Evolutionary conservation across 2,113 vertebrate genomes (phyloP).

Genomic region (Hyaena hyaena): DNA sequence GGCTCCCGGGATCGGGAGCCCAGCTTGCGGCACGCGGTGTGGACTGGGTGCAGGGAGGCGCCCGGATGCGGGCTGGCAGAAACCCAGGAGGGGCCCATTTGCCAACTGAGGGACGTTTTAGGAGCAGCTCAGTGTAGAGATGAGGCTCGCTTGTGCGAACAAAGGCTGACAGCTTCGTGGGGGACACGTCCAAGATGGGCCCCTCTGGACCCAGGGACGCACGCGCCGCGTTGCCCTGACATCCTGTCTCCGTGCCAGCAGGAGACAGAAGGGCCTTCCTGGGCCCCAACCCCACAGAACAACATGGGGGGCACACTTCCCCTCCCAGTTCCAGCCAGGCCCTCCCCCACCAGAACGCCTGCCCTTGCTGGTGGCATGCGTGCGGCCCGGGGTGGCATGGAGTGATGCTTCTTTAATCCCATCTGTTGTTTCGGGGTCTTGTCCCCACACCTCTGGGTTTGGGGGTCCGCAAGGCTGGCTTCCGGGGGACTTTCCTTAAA

Average conservation of each 20-base stretch:
- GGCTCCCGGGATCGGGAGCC: background rate
- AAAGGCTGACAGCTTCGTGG: rapidly evolving
- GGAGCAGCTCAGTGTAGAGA: background rate
- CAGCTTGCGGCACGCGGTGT: background rate
- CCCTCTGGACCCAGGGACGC: background rate
- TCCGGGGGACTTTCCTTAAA: background rate
- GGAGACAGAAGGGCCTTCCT: background rate
- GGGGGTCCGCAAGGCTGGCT: background rate
- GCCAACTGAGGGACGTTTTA: background rate
- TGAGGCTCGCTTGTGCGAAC: rapidly evolving
- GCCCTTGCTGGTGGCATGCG: rapidly evolving
- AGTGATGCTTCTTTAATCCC: background rate
- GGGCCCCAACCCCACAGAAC: no score
- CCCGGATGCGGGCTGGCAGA: no score
- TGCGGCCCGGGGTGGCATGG: background rate
- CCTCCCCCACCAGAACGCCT: background rate
- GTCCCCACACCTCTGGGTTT: background rate
- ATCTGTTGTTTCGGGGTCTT: background rate
- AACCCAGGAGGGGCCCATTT: background rate
- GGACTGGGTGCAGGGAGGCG: background rate
- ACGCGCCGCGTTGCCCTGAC: rapidly evolving
- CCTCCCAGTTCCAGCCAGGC: rapidly evolving
- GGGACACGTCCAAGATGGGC: background rate
- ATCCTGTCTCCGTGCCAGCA: rapidly evolving
- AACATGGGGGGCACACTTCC: background rate